Evolutionary conservation across 2,797 vertebrate species (phyloP).

Genomic region (Gadopsis marmoratus): DNA sequence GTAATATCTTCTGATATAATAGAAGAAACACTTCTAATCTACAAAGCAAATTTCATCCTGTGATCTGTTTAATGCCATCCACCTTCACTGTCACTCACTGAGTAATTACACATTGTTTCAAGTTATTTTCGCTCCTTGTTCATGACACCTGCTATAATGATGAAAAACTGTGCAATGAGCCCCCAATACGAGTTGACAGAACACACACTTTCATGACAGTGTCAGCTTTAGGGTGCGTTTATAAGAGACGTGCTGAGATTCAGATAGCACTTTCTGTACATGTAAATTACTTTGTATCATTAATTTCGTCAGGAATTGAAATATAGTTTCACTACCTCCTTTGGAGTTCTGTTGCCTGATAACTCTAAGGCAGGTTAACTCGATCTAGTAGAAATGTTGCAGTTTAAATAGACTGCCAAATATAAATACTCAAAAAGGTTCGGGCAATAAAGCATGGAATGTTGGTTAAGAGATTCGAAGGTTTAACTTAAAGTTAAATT

Average conservation of each 20-base stretch:
- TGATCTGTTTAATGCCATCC: constrained; percentile 4
- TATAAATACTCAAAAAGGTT: background rate
- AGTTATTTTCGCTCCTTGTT: constrained; percentile 9
- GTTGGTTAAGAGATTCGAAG: background rate
- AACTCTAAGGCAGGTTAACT: background rate
- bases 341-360: background rate
- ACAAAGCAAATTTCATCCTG: background rate
- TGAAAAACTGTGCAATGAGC: constrained; percentile 22
- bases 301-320: constrained; percentile 37
- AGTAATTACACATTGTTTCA: background rate
- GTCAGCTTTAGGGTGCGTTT: constrained; percentile 28
- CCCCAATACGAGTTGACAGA: constrained; percentile 1
- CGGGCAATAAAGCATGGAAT: background rate
- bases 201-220: constrained; percentile 49
- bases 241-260: constrained; percentile 19
- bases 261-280: constrained; percentile 14
- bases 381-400: background rate
- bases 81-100: background rate
- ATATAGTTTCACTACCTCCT: constrained; percentile 3
- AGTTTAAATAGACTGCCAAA: too few relatives aligned
- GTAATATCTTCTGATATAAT: background rate
- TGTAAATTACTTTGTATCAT: background rate
- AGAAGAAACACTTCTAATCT: background rate
- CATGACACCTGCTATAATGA: constrained; percentile 39
- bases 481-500: background rate